phyloP scores from a whole-genome alignment of 2,888 invertebrate genomes.

The Drosophila nr. medialis region DNA sequence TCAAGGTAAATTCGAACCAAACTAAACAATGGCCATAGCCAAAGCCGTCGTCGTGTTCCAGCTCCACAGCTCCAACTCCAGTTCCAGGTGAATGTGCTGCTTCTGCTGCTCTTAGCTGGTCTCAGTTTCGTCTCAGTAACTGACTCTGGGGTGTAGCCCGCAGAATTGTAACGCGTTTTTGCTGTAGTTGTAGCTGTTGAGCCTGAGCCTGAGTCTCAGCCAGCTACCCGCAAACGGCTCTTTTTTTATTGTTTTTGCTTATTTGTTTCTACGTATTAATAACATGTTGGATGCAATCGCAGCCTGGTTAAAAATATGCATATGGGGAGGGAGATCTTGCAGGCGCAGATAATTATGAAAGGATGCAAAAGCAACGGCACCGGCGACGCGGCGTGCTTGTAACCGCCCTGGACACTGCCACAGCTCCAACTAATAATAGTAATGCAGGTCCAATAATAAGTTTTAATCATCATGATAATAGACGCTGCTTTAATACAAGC shows the following conservation, averaged over 20 bases:
- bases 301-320: slow-evolving; percentile 78
- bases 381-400: slow-evolving; percentile 67
- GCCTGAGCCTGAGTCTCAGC: slow-evolving; percentile 15
- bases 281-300: slow-evolving; percentile 78
- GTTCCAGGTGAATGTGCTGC: slow-evolving; percentile 77
- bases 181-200: slow-evolving; percentile 48
- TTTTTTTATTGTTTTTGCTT: slow-evolving; percentile 81
- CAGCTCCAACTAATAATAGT: slow-evolving; percentile 72
- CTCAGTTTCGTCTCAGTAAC: slow-evolving; percentile 39
- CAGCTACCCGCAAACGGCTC: slow-evolving; percentile 51
- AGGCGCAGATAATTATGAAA: slow-evolving; percentile 63
- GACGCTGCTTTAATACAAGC: slow-evolving; percentile 59
- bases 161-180: slow-evolving; percentile 78
- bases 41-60: slow-evolving; percentile 39
- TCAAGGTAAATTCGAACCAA: slow-evolving; percentile 72
- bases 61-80: slow-evolving; percentile 27
- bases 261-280: slow-evolving; percentile 81
- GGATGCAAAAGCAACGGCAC: slow-evolving; percentile 55
- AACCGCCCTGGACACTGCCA: slow-evolving; percentile 55
- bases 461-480: slow-evolving; percentile 81
- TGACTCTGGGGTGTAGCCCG: slow-evolving; percentile 73
- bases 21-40: slow-evolving; percentile 78
- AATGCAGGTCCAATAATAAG: slow-evolving; percentile 78
- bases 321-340: slow-evolving; percentile 35
- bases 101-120: slow-evolving; percentile 36